Evolutionary conservation across 2,888 invertebrate species (phyloP), one percentile per base, ranked within the genome.

Genomic region (Eristalis pertinax): DNA sequence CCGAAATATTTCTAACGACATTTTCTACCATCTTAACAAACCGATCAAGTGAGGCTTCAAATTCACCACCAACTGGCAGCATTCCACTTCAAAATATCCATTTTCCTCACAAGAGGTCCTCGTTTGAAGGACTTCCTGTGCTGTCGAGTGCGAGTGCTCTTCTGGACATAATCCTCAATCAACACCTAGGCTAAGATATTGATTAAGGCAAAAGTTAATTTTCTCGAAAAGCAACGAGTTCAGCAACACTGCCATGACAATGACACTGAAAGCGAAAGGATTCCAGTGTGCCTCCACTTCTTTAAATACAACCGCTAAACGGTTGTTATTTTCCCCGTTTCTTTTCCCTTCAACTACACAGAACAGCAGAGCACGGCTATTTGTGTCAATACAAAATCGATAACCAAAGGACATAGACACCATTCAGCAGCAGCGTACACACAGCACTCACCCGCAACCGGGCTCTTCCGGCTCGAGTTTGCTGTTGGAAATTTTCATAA

Each of bases 341-440:
- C 4, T 62, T n/a, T 19, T 2, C 8, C 50, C 19, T 1, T 2
- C 50, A 50, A 50, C 63, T 15, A 60, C 26, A 58, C 65, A 64
- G 35, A n/a, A 50, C 69, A 24, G 60, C 26, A 58, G 58, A 64
- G 35, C 24, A 50, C 69, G n/a, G 60, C 32, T 56, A 78, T 69
- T 69, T 77, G 50, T 69, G 77, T 70, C 78, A 78, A 70, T 70
- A 22, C 13, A 78, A 78, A 78, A 78, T 78, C 78, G 22, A 78
- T 78, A 78, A 13, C 64, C 19, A 32, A 63, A 63, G 7, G 77
- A 69, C 63, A 26, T 68, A 69, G 63, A 69, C 69, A 69, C 60
- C 35, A 63, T 32, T 15, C 67, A 62, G 19, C n/a, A n/a, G n/a
- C 11, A 11, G 19, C 24, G 38, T 38, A n/a, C 50, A 13, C 24